These are phyloP conservation scores for Acomys russatus DNA, from an alignment of 2,797 vertebrate genomes.

Conservation along the genomic window DNA sequence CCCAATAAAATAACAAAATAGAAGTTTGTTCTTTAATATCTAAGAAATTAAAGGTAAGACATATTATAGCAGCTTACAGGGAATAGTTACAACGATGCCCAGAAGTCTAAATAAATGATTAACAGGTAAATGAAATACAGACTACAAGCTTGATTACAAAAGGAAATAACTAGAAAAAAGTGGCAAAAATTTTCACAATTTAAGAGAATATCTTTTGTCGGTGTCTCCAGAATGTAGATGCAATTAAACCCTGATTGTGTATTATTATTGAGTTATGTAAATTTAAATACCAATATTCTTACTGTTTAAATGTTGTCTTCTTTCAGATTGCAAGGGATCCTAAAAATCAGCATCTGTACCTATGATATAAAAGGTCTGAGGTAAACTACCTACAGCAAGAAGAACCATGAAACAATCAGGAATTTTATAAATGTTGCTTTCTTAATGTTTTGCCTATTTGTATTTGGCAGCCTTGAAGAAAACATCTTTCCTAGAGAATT, in stretches of 20 bases:
- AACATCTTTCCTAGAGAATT: no score
- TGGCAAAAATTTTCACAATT: background rate
- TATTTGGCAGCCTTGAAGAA: no score
- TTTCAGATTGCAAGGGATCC: background rate
- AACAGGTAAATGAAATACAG: slow-evolving; percentile 20
- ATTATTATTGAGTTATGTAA: slow-evolving; percentile 6
- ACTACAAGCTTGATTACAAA: background rate
- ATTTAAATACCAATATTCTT: slow-evolving; percentile 6
- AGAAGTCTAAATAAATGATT: background rate
- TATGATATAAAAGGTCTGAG: background rate
- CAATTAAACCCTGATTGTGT: background rate
- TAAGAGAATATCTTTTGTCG: background rate
- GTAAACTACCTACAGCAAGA: no score
- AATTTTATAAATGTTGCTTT: no score
- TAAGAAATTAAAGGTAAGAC: background rate
- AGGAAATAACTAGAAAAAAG: background rate
- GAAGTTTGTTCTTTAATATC: background rate
- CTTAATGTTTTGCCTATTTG: no score
- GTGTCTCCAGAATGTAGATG: background rate
- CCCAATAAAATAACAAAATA: background rate
- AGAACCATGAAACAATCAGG: no score
- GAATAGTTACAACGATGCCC: background rate
- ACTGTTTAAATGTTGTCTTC: background rate
- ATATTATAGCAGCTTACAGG: background rate
- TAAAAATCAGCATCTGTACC: background rate